Evolutionary conservation across 1,140 invertebrate species (phyloP), one percentile per base, ranked within the genome.

Genomic region (Drosophila obscura): DNA sequence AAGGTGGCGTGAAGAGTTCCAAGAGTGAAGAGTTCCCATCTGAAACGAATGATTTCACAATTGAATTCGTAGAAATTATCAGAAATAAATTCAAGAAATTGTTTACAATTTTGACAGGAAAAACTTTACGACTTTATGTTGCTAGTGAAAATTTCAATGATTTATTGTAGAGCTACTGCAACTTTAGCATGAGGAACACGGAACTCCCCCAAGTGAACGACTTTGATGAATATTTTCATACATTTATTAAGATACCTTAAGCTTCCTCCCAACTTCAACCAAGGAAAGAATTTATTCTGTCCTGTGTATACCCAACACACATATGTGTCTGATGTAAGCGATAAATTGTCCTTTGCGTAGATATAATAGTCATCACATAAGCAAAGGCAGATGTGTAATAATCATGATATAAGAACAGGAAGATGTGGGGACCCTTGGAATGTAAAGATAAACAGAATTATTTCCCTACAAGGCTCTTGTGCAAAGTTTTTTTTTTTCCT

Each of bases 261-360:
- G 11, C 11, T 5, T 2, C 11, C 35, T 4, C 26, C 0, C 35
- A 35, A 11, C 9, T 35, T 35, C 3, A 35, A 9, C 3, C 31
- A 9, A 35, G 2, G 31, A 35, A 9, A 39, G 26, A 7, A 28
- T 0, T 28, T 6, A 1, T 6, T 2, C 5, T 28, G 5, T 28
- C 6, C 6, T 28, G 5, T 22, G 22, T 24, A 24, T 24, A 24
- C 7, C 8, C 31, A 8, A 31, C 8, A 9, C 0, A 9, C 5
- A 49, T 46, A 43, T 31, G 28, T 45, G 65, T 45, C 52, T 31
- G 8, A 46, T 49, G 9, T 48, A 76, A 76, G 66, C 61, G 60
- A 75, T 72, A 72, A 66, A 56, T 60, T 56, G 60, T 52, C 65
- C 5, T 67, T 55, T 46, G 41, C 15, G 15, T 46, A 56, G 55